These are phyloP conservation scores for Halyomorpha halys DNA, from an alignment of 1,140 invertebrate species.

Conservation along the genomic window DNA sequence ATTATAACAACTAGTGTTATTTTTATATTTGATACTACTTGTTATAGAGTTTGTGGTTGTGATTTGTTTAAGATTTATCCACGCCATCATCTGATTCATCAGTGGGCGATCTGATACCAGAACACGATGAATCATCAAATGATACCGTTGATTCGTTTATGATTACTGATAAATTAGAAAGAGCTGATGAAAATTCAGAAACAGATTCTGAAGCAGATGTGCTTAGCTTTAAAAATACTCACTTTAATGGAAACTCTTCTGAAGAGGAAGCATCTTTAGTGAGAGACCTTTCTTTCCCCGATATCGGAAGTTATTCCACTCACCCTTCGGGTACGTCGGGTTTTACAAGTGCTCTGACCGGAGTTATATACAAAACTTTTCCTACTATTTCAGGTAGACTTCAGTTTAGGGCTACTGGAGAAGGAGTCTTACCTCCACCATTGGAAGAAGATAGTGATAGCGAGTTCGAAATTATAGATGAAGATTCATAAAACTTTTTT, in stretches of 20 bases:
- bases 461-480: slow-evolving; percentile 25
- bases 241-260: slow-evolving; percentile 21
- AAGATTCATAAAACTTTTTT: slow-evolving; percentile 4
- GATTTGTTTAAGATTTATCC: slow-evolving; percentile 22
- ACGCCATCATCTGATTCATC: slow-evolving; percentile 22
- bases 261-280: slow-evolving; percentile 17
- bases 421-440: background rate
- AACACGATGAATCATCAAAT: slow-evolving; percentile 20
- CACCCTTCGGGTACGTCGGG: background rate
- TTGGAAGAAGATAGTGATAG: slow-evolving; percentile 18
- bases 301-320: background rate
- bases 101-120: slow-evolving; percentile 20
- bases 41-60: background rate
- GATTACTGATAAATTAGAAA: background rate
- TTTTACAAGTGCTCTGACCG: slow-evolving; percentile 4
- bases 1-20: background rate
- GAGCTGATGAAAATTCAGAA: background rate
- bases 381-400: slow-evolving; percentile 11
- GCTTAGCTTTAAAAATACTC: slow-evolving; percentile 18
- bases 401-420: slow-evolving; percentile 5
- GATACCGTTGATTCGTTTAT: slow-evolving; percentile 19
- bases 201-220: slow-evolving; percentile 15
- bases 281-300: slow-evolving; percentile 22
- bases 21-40: background rate
- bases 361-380: slow-evolving; percentile 19